These are phyloP conservation scores for Syrmaticus mikado DNA, from an alignment of 2,113 vertebrate species.

Conservation along the genomic window DNA sequence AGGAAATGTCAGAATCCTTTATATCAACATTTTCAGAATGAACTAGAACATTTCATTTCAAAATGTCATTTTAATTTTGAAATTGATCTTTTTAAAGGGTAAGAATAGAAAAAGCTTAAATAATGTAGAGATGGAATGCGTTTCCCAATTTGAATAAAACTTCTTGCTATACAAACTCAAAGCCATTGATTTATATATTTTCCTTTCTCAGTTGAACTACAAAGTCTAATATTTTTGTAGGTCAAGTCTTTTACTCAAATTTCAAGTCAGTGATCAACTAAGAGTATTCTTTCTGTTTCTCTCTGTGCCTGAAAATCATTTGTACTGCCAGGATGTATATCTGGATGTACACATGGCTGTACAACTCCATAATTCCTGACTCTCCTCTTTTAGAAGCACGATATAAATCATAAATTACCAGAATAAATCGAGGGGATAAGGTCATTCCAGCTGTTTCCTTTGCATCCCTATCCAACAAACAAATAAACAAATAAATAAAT, in stretches of 20 bases:
- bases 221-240: background rate
- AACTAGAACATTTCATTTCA: slow-evolving; percentile 60
- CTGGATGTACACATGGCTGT: background rate
- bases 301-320: background rate
- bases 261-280: background rate
- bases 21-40: slow-evolving; percentile 62
- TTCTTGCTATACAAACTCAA: background rate
- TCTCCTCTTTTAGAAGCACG: background rate
- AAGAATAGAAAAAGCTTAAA: slow-evolving; percentile 32
- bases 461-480: too few species aligned
- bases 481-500: background rate
- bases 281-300: background rate
- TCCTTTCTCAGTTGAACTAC: background rate
- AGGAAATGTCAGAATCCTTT: slow-evolving; percentile 69
- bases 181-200: background rate
- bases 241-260: background rate
- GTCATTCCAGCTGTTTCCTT: too few species aligned
- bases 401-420: background rate
- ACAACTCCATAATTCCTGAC: background rate
- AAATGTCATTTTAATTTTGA: slow-evolving; percentile 69
- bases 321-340: rapidly evolving
- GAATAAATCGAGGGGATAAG: background rate
- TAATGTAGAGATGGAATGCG: slow-evolving; percentile 39
- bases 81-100: slow-evolving; percentile 71
- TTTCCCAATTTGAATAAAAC: slow-evolving; percentile 15